phyloP scores from a whole-genome alignment of 2,888 invertebrate species.

The Eupithecia insigniata region DNA sequence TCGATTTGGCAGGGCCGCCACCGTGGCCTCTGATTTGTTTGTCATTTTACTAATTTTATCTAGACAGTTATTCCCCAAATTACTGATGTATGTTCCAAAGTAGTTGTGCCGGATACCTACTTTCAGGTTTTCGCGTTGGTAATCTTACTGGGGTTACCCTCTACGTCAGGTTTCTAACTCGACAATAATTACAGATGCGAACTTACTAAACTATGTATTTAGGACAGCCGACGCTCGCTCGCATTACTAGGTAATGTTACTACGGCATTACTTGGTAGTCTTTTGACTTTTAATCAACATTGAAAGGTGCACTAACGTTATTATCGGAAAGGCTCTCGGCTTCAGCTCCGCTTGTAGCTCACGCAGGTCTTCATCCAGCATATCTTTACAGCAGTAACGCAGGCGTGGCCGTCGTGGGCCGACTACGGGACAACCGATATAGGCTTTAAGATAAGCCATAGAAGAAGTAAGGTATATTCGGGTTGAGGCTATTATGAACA shows the following conservation, averaged over 20 bases:
- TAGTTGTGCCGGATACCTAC: neutral
- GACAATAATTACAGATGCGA: constrained; percentile 23
- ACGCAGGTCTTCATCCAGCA: too few species aligned
- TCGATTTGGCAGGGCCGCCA: too few species aligned
- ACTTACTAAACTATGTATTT: constrained; percentile 28
- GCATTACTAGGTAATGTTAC: constrained; percentile 13
- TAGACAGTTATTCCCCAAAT: neutral
- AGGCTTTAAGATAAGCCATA: too few species aligned
- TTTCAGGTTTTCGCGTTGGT: too few species aligned
- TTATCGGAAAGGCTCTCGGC: neutral
- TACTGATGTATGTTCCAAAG: neutral
- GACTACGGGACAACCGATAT: too few species aligned
- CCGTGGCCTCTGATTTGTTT: too few species aligned
- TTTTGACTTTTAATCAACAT: constrained; percentile 16
- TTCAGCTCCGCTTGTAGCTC: too few species aligned
- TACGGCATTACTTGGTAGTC: constrained; percentile 17
- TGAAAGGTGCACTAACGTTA: constrained; percentile 11
- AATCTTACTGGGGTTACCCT: too few species aligned
- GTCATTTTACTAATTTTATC: neutral
- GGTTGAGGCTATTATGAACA: too few species aligned
- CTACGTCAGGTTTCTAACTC: constrained; percentile 13
- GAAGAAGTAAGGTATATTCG: too few species aligned
- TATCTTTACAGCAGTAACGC: too few species aligned
- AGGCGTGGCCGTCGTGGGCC: too few species aligned
- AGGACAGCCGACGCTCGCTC: constrained; percentile 14